A percentile compares a stretch with the other conserved stretches of the same genome.
These are phyloP conservation scores for Mellilla xanthometata DNA, from an alignment of 2,888 invertebrate species.

Conservation along the genomic window DNA sequence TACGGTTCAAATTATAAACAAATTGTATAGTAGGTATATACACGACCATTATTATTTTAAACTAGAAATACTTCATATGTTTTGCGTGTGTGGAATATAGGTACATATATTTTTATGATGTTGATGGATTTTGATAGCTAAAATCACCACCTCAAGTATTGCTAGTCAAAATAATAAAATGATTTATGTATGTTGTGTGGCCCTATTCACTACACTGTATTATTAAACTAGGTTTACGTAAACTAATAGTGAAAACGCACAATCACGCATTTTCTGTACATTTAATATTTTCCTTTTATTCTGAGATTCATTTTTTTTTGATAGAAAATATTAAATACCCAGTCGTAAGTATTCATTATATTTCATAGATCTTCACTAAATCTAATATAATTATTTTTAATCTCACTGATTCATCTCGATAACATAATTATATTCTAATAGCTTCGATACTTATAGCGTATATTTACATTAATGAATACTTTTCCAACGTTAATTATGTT, in stretches of 20 bases:
- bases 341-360: conserved; percentile 41
- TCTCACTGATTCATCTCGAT: conserved; percentile 77
- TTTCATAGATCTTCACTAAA: conserved; percentile 38
- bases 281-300: conserved; percentile 52
- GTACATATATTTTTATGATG: no score
- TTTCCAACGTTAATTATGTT: conserved; percentile 39
- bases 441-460: conserved; percentile 65
- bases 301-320: conserved; percentile 56
- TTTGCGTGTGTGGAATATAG: no score
- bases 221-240: conserved; percentile 57
- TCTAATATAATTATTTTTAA: conserved; percentile 69
- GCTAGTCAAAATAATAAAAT: no score
- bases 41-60: no score
- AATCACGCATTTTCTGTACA: conserved; percentile 48
- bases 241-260: conserved; percentile 57
- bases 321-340: conserved; percentile 62
- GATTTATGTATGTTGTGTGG: conserved; percentile 16
- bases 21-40: no score
- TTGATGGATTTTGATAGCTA: no score
- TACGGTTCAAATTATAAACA: no score
- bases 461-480: conserved; percentile 70
- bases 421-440: conserved; percentile 68
- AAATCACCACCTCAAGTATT: no score
- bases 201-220: conserved; percentile 57
- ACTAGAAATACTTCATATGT: no score